A percentile compares a stretch with the other conserved stretches of the same genome.
Conservation (phyloP, 2,888 invertebrate genomes). For the Scaptodrosophila latifasciaeformis region DNA sequence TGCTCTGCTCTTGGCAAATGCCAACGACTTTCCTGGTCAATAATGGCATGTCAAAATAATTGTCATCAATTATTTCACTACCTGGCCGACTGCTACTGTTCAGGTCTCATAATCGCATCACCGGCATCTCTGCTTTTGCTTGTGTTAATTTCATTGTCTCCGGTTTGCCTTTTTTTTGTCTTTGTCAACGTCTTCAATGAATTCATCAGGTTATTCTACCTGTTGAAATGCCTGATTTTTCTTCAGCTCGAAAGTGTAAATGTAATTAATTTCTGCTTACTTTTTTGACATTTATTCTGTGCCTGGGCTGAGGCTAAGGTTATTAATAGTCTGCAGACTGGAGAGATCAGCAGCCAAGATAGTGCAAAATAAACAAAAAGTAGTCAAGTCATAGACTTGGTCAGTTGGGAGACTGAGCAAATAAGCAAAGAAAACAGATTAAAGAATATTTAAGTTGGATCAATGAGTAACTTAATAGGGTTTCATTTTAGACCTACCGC, state of each 20-base stretch:
- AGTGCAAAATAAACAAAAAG: too few species aligned
- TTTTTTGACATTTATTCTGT: background rate
- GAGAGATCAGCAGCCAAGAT: too few species aligned
- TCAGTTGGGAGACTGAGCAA: too few species aligned
- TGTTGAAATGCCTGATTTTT: constrained; percentile 13
- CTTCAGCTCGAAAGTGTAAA: constrained; percentile 52
- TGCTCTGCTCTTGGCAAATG: too few species aligned
- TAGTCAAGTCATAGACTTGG: too few species aligned
- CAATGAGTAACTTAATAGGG: too few species aligned
- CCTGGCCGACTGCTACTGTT: constrained; percentile 58
- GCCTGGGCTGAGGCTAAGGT: too few species aligned
- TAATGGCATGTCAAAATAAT: constrained; percentile 57
- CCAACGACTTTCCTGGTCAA: constrained; percentile 23
- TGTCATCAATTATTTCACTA: constrained; percentile 51
- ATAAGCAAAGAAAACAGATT: too few species aligned
- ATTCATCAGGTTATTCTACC: constrained; percentile 17
- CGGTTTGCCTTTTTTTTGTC: constrained; percentile 16
- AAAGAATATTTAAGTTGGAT: too few species aligned
- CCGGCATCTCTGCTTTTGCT: background rate
- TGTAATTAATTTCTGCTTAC: constrained; percentile 36
- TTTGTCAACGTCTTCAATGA: constrained; percentile 3
- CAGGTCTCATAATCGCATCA: too few species aligned
- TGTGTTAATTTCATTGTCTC: constrained; percentile 37
- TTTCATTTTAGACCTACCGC: too few species aligned
- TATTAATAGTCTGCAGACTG: too few species aligned